Evolutionary conservation across 2,888 invertebrate species (phyloP).

Genomic region (Bombyx huttoni): DNA sequence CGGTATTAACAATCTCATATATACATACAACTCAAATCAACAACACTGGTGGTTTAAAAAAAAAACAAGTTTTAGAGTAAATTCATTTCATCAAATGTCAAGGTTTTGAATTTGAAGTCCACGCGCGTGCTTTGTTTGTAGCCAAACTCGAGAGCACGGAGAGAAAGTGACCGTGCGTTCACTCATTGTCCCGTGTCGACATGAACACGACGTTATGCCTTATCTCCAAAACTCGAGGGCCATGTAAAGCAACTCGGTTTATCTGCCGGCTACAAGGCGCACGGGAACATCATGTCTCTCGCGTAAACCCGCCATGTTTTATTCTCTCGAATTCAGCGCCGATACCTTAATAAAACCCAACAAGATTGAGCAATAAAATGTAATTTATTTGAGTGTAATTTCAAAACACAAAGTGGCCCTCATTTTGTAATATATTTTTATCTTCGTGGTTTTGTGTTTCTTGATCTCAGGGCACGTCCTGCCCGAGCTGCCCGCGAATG

Average conservation of each 20-base stretch:
- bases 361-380: slow-evolving; percentile 73
- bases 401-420: slow-evolving; percentile 71
- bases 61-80: too few relatives aligned
- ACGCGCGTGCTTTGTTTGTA: slow-evolving; percentile 7
- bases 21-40: not conserved
- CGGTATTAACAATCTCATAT: not conserved
- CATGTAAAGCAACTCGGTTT: slow-evolving; percentile 52
- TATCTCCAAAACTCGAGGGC: slow-evolving; percentile 54
- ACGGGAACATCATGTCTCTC: slow-evolving; percentile 52
- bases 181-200: slow-evolving; percentile 40
- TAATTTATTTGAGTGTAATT: slow-evolving; percentile 73
- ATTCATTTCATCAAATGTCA: not conserved
- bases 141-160: slow-evolving; percentile 16
- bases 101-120: not conserved
- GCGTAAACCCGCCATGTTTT: slow-evolving; percentile 68
- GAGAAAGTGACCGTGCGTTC: slow-evolving; percentile 29
- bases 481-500: slow-evolving; percentile 33
- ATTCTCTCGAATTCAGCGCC: slow-evolving; percentile 61
- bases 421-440: slow-evolving; percentile 72
- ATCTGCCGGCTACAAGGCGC: slow-evolving; percentile 37
- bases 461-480: slow-evolving; percentile 53
- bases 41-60: too few relatives aligned
- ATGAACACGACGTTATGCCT: slow-evolving; percentile 44
- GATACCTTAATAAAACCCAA: slow-evolving; percentile 72
- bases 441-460: slow-evolving; percentile 68